Conservation (phyloP, 2,888 invertebrate genomes). For the Tetanocera ferruginea region DNA sequence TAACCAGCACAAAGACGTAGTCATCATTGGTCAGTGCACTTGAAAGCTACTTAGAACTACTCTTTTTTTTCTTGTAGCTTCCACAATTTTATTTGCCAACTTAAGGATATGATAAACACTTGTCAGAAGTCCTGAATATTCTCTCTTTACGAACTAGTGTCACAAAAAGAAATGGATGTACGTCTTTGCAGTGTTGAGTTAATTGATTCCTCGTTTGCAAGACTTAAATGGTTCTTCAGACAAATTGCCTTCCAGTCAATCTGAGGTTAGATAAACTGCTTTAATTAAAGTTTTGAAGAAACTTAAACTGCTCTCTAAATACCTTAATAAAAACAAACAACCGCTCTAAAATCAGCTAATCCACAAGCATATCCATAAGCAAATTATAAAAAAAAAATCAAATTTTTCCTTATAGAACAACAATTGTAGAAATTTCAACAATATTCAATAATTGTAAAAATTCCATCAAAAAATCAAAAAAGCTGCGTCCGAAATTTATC, state of each 20-base stretch:
- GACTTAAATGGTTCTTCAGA: no score
- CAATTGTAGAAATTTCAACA: no score
- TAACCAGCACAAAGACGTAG: no score
- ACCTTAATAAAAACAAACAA: no score
- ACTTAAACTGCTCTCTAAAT: background rate
- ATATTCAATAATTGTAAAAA: no score
- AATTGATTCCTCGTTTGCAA: constrained; percentile 35
- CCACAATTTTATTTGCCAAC: background rate
- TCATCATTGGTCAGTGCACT: no score
- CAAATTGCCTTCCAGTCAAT: background rate
- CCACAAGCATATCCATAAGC: no score
- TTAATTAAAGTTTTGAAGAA: background rate
- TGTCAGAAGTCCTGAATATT: constrained; percentile 37
- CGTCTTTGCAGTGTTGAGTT: constrained; percentile 20
- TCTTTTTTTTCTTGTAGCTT: background rate
- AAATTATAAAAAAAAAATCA: no score
- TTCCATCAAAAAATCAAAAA: no score
- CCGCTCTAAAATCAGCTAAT: no score
- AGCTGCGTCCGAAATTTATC: no score
- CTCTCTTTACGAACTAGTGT: constrained; percentile 33
- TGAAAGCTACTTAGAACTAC: background rate
- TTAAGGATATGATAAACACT: constrained; percentile 31
- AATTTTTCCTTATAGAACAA: no score
- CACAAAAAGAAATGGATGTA: constrained; percentile 17
- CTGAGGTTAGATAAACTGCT: background rate